A percentile compares a stretch with the other conserved stretches of the same genome.
Evolutionary conservation across 2,113 vertebrate species (phyloP).

Genomic region (Erythrocebus patas): DNA sequence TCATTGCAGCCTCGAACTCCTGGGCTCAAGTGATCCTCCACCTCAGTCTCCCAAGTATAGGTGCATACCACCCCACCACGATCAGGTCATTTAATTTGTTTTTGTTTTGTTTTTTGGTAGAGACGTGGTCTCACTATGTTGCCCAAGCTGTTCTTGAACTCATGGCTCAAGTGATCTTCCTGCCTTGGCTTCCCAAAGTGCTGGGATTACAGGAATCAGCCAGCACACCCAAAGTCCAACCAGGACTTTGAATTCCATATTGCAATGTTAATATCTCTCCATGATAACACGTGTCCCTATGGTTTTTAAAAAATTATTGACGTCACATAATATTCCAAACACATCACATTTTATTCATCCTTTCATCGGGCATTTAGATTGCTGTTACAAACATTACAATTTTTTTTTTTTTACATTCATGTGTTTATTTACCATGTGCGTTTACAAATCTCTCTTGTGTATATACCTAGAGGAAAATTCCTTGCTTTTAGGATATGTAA

Average conservation of each 20-base stretch:
- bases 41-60: no score
- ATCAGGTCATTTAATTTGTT: no score
- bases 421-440: not conserved
- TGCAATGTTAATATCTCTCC: not conserved
- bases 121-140: no score
- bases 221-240: no score
- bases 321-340: not conserved
- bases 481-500: not conserved
- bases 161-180: no score
- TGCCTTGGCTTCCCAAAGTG: no score
- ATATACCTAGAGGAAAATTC: not conserved
- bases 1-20: no score
- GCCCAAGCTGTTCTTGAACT: no score
- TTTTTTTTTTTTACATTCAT: not conserved
- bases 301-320: not conserved
- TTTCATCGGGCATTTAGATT: not conserved
- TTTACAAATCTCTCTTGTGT: not conserved
- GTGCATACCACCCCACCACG: rapidly evolving
- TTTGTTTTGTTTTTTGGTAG: no score
- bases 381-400: not conserved
- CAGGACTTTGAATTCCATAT: not conserved
- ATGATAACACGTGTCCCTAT: not conserved
- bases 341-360: not conserved
- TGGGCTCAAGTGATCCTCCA: no score
- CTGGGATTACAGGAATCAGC: no score